Percentiles rank a stretch among this genome's conserved stretches.
Evolutionary conservation across 1,140 invertebrate genomes (phyloP).

Genomic region (Mylabris phalerata): DNA sequence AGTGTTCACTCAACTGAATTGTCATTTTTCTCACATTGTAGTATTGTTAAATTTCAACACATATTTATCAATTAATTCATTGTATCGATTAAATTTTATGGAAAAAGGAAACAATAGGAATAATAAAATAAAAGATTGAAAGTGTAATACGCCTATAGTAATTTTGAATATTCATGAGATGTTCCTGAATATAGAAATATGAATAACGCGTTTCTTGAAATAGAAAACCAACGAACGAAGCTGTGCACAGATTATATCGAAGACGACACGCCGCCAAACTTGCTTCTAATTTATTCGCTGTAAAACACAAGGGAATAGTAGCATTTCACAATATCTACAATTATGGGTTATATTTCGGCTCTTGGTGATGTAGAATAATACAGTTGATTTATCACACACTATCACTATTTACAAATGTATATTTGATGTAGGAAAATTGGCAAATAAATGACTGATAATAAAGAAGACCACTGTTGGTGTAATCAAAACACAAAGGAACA

Average conservation of each 20-base stretch:
- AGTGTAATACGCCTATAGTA: too few species aligned
- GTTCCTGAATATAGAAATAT: conserved; percentile 17
- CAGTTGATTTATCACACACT: neutral
- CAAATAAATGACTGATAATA: conserved; percentile 25
- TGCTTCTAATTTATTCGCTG: conserved; percentile 16
- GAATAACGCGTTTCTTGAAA: conserved; percentile 13
- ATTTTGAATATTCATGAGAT: conserved; percentile 16
- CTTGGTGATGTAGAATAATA: neutral
- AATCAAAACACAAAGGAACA: conserved; percentile 26
- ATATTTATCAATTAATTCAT: too few species aligned
- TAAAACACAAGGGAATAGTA: conserved; percentile 10
- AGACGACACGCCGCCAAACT: conserved; percentile 1
- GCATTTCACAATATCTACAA: conserved; percentile 14
- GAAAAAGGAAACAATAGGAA: too few species aligned
- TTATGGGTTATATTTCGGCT: neutral
- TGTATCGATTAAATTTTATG: too few species aligned
- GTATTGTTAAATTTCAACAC: too few species aligned
- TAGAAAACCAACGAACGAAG: conserved; percentile 19
- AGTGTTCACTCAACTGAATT: too few species aligned
- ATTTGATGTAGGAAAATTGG: neutral
- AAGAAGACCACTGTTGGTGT: conserved; percentile 19
- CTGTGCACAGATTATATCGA: conserved; percentile 8
- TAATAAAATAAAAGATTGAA: too few species aligned
- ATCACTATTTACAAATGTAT: neutral
- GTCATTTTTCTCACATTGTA: too few species aligned